Conservation (phyloP, 2,113 vertebrate species). For the Quiscalus mexicanus region DNA sequence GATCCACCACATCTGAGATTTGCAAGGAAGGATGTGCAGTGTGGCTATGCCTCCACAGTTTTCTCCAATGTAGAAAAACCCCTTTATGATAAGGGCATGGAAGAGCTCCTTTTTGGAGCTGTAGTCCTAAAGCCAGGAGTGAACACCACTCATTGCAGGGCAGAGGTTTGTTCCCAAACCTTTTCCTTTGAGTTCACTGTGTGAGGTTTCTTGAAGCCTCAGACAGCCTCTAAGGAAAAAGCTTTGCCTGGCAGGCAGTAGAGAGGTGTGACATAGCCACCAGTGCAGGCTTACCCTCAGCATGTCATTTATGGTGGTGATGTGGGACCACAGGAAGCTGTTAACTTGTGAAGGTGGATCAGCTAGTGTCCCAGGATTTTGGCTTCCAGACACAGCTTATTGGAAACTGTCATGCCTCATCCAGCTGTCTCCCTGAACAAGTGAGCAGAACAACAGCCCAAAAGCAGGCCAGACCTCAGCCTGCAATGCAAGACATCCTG, state of each 20-base stretch:
- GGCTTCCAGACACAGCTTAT: not conserved
- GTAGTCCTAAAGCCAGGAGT: not conserved
- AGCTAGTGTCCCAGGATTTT: not conserved
- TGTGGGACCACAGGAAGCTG: not conserved
- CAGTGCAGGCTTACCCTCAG: not conserved
- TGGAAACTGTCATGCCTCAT: not conserved
- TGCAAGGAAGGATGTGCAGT: not conserved
- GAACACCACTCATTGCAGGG: not conserved
- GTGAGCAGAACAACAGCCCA: not conserved
- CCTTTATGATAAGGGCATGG: not conserved
- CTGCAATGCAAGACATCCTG: not conserved
- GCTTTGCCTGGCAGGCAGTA: accelerated
- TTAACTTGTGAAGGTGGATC: not conserved
- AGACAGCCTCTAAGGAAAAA: not conserved
- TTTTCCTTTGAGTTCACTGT: not conserved
- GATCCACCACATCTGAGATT: not conserved
- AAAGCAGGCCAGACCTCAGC: not conserved
- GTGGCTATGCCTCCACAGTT: not conserved
- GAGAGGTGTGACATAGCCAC: not conserved
- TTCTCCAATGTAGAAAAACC: not conserved
- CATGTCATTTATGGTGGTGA: not conserved
- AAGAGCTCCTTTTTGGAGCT: not conserved
- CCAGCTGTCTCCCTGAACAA: not conserved
- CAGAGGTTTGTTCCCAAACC: not conserved
- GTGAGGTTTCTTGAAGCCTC: not conserved